Evolutionary conservation across 2,888 invertebrate genomes (phyloP), one percentile per base, ranked within the genome.

Genomic region (Hyposoter didymator): DNA sequence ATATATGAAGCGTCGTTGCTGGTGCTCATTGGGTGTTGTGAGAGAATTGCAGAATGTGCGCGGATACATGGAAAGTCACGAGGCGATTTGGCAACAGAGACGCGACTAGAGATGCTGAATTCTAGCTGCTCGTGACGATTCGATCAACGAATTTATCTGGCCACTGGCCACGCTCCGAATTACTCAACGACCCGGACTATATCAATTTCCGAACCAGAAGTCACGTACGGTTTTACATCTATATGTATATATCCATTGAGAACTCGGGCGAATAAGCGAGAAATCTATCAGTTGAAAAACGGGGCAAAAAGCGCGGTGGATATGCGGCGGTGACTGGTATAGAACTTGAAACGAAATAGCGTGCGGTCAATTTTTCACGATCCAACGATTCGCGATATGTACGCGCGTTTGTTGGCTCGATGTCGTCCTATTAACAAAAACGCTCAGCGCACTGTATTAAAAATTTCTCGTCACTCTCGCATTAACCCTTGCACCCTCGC

Each of bases 291-390:
- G 55, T 43, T 35, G 32, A 72, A 67, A 78, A 74, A 64, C 47
- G 49, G 17, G 49, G 35, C 62, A 79, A 72, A 28, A 45, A 47
- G 52, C 67, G 49, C 62, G 79, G 55, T 74, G 32, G 17, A 43
- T 5, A 52, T 10, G 45, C 39, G 28, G 70, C 7, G 66, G 2
- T 49, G 67, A 59, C 32, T 32, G 47, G 79, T 17, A 39, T 7
- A 43, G 39, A 74, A 47, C 47, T 52, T 28, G 45, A 67, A 78
- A 59, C 80, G 80, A 74, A 76, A 76, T 62, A 80, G 35, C 72
- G 62, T 67, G 39, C 10, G 83, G 85, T 85, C 83, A 83, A 83
- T 85, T 85, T 85, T 85, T 85, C 84, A 87, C 88, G 85, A 86
- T 82, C 84, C 83, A 79, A 78, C 78, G 69, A 84, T 4, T 35